Evolutionary conservation across 2,113 vertebrate species (phyloP).

Genomic region (Sitta europaea): DNA sequence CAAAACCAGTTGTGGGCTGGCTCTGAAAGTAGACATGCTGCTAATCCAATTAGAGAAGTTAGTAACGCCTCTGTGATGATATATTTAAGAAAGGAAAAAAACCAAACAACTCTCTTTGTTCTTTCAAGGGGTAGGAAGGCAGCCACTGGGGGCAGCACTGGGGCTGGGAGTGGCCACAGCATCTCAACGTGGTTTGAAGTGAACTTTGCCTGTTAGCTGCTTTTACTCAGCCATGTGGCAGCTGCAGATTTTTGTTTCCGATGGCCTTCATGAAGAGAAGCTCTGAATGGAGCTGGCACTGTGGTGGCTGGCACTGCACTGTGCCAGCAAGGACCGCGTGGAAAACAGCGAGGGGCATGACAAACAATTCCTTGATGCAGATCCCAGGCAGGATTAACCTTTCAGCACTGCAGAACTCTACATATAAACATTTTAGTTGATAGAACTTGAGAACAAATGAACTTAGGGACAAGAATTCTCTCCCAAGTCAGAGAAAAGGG

Average conservation of each 20-base stretch:
- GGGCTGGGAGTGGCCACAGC: accelerated
- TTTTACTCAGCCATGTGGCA: not conserved
- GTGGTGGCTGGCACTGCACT: accelerated
- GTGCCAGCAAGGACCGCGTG: not conserved
- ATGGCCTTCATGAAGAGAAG: not conserved
- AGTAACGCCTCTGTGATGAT: not conserved
- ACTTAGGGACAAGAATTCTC: not conserved
- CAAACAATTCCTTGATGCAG: accelerated
- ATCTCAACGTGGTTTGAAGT: accelerated
- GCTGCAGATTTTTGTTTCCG: not conserved
- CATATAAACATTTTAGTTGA: not conserved
- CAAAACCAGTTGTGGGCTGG: not conserved
- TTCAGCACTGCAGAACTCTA: not conserved
- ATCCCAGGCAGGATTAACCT: not conserved
- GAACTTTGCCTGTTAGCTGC: not conserved
- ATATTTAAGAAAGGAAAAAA: not conserved
- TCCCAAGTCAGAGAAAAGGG: not conserved
- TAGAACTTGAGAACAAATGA: not conserved
- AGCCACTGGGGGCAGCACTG: accelerated
- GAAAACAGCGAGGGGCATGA: accelerated
- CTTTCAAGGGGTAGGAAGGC: not conserved
- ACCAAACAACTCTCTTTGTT: not conserved
- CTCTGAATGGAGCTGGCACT: not conserved
- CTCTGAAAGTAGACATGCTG: not conserved
- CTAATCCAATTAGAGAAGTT: not conserved